Conservation (phyloP, 53 echinoderm and acorn worm genomes). For the Henricia sp. region DNA sequence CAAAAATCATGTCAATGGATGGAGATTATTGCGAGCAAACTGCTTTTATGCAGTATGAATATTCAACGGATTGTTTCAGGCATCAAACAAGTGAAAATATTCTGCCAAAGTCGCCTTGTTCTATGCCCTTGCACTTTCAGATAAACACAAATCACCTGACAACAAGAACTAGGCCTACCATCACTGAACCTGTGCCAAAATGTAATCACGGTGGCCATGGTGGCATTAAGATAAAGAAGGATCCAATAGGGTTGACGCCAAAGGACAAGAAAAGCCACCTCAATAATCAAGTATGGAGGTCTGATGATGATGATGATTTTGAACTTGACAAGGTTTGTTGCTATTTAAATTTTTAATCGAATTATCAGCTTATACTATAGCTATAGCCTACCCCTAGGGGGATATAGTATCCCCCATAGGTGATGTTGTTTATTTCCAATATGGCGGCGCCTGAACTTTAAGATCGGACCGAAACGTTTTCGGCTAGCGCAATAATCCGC, state of each 20-base stretch:
- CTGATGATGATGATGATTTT: background rate
- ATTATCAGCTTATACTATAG: background rate
- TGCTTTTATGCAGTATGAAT: no score
- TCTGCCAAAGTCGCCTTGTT: no score
- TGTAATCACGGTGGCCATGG: background rate
- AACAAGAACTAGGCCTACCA: background rate
- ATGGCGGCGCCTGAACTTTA: background rate
- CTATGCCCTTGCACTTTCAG: no score
- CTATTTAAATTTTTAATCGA: background rate
- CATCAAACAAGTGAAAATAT: no score
- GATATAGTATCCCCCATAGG: background rate
- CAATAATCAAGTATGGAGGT: background rate
- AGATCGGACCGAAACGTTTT: background rate
- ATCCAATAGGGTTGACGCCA: background rate
- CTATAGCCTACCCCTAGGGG: background rate
- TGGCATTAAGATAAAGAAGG: background rate
- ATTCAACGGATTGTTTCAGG: no score
- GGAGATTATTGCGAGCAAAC: no score
- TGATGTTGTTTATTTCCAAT: background rate
- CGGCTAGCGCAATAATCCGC: no score
- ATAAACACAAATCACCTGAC: background rate
- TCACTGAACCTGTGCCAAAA: background rate
- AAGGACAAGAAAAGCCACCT: background rate
- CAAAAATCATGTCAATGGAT: background rate
- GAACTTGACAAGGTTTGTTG: constrained; percentile 1